Evolutionary conservation across 1,140 invertebrate species (phyloP).

Genomic region (Zaprionus kolodkinae): DNA sequence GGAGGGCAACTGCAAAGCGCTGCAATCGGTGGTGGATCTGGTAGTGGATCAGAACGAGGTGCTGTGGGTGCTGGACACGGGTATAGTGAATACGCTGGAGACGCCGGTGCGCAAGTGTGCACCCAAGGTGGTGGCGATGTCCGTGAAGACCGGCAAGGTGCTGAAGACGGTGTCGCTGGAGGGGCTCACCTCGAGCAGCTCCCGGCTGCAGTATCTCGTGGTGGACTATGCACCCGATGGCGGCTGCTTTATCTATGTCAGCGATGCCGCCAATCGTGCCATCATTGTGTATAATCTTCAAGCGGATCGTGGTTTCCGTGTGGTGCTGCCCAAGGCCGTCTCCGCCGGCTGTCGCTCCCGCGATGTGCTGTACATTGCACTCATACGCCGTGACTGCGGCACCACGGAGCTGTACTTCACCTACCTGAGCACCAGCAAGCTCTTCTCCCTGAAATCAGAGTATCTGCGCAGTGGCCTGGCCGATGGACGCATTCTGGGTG

Average conservation of each 20-base stretch:
- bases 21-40: conserved; percentile 87
- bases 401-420: conserved; percentile 86
- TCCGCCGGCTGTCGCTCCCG: conserved; percentile 77
- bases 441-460: conserved; percentile 86
- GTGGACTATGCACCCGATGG: conserved; percentile 86
- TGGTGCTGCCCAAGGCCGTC: conserved; percentile 86
- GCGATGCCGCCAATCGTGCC: conserved; percentile 87
- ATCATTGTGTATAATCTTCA: conserved; percentile 88
- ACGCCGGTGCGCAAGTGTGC: conserved; percentile 85
- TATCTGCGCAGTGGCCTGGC: conserved; percentile 85
- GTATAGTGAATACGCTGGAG: conserved; percentile 86
- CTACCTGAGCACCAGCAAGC: conserved; percentile 85
- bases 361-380: conserved; percentile 87
- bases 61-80: conserved; percentile 87
- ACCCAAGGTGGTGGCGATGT: conserved; percentile 86
- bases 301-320: conserved; percentile 86
- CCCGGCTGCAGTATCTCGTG: conserved; percentile 86
- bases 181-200: conserved; percentile 84
- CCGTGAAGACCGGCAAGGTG: conserved; percentile 86
- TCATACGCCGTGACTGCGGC: conserved; percentile 85
- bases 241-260: conserved; percentile 86
- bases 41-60: conserved; percentile 85
- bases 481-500: conserved; percentile 85
- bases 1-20: conserved; percentile 86
- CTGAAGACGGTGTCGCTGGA: conserved; percentile 86